Evolutionary conservation across 2,888 invertebrate species (phyloP).

Genomic region (Amaurobius ferox): DNA sequence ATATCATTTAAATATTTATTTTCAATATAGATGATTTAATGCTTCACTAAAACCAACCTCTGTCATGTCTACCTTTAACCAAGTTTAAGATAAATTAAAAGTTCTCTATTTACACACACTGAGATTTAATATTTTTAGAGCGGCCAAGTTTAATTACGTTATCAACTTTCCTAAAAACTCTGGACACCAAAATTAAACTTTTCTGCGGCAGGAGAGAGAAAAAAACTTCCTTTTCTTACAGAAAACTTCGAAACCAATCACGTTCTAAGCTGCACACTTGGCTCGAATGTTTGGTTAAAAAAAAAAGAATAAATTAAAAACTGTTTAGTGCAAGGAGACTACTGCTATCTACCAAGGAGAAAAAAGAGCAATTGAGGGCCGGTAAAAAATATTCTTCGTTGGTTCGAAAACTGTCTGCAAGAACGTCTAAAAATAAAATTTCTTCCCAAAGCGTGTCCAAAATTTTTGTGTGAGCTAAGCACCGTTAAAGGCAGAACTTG

Average conservation of each 20-base stretch:
- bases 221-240: conserved; percentile 1
- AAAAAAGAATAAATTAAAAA: conserved; percentile 16
- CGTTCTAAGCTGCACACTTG: neutral
- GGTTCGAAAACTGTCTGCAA: conserved; percentile 13
- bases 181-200: conserved; percentile 15
- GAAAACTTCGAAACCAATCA: conserved; percentile 1
- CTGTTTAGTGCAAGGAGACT: neutral
- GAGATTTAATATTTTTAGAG: conserved; percentile 4
- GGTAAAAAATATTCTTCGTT: neutral
- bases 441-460: conserved; percentile 36
- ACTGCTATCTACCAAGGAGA: neutral
- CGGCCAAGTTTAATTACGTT: conserved; percentile 6
- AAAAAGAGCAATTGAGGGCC: neutral
- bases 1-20: no score
- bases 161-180: conserved; percentile 9
- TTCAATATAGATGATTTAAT: no score
- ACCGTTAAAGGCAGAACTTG: conserved; percentile 16
- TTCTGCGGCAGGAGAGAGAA: neutral
- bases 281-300: neutral
- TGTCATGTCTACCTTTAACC: no score
- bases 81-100: neutral
- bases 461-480: conserved; percentile 45
- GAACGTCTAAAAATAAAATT: conserved; percentile 42
- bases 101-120: neutral
- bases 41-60: no score